A percentile compares a stretch with the other conserved stretches of the same genome.
These are phyloP conservation scores for Pyrgus malvae DNA, from an alignment of 2,888 invertebrate genomes.

Conservation along the genomic window DNA sequence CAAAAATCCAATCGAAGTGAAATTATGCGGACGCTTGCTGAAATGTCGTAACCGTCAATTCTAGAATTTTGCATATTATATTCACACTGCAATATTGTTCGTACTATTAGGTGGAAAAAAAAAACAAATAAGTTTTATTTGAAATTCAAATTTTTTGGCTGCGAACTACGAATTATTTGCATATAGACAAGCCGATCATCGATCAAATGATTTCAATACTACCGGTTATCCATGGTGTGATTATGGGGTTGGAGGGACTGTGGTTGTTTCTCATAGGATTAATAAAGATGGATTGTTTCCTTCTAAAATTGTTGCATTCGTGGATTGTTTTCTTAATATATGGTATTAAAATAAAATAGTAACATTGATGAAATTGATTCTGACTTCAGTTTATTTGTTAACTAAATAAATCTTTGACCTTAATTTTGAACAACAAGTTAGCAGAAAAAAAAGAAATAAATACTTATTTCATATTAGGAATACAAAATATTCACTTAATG, in stretches of 20 bases:
- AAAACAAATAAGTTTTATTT: constrained; percentile 67
- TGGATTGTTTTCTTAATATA: no score
- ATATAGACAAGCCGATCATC: constrained; percentile 73
- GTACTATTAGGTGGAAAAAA: constrained; percentile 70
- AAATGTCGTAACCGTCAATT: constrained; percentile 46
- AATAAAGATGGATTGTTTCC: constrained; percentile 24
- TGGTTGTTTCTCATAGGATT: constrained; percentile 25
- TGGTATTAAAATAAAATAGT: no score
- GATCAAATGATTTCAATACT: constrained; percentile 67
- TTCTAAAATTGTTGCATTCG: no score
- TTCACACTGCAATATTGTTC: constrained; percentile 42
- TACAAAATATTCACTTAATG: no score
- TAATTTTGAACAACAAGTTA: no score
- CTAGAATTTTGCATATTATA: constrained; percentile 60
- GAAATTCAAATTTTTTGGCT: constrained; percentile 70
- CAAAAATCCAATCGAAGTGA: constrained; percentile 54
- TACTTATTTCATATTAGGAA: no score
- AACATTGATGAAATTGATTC: no score
- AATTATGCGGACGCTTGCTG: constrained; percentile 42
- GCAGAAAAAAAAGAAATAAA: no score
- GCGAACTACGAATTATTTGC: constrained; percentile 64
- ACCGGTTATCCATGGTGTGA: constrained; percentile 45
- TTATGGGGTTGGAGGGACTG: constrained; percentile 30
- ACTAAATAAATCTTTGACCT: no score
- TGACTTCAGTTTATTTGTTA: no score